Evolutionary conservation across 2,888 invertebrate genomes (phyloP), one percentile per base, ranked within the genome.

Genomic region (Cheilosia impressa): DNA sequence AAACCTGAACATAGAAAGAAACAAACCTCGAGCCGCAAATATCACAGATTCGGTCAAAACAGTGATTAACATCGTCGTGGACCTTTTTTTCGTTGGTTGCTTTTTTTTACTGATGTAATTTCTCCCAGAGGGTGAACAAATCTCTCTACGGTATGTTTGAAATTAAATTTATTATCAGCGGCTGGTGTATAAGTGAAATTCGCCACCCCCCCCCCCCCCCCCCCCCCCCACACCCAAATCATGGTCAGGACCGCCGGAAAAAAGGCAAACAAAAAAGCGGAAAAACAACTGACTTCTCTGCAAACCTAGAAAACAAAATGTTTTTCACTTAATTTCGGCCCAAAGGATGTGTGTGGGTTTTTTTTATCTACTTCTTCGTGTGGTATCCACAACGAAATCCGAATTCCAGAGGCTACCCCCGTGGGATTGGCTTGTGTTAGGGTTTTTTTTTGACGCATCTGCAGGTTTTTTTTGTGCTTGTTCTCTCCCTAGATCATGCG

Each of bases 151-250:
- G 75, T 60, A 60, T 66, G 73, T 66, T 73, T 79, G 22, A 53
- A 80, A 75, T 75, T 65, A 75, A 75, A 80, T 75, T 80, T 80
- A 80, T 80, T 75, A 80, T 68, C 75, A 75, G 66, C 60, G 60
- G 27, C 38, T 53, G 27, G 43, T 50, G 57, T 58, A 15, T 10
- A 55, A 34, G 31, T 43, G 4, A 57, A 45, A 27, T 52, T 52
- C 52, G 50, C 58, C 47, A n/a, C n/a, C n/a, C n/a, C n/a, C n/a
- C n/a, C n/a, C n/a, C n/a, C n/a, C n/a, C n/a, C n/a, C n/a, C n/a
- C n/a, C n/a, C n/a, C n/a, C n/a, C n/a, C n/a, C n/a, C n/a, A n/a
- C n/a, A n/a, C n/a, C n/a, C n/a, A n/a, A n/a, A n/a, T n/a, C n/a
- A n/a, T n/a, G n/a, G n/a, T n/a, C n/a, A n/a, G n/a, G n/a, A n/a